These are phyloP conservation scores for Parambassis ranga DNA, from an alignment of 2,797 vertebrate genomes.

Conservation along the genomic window DNA sequence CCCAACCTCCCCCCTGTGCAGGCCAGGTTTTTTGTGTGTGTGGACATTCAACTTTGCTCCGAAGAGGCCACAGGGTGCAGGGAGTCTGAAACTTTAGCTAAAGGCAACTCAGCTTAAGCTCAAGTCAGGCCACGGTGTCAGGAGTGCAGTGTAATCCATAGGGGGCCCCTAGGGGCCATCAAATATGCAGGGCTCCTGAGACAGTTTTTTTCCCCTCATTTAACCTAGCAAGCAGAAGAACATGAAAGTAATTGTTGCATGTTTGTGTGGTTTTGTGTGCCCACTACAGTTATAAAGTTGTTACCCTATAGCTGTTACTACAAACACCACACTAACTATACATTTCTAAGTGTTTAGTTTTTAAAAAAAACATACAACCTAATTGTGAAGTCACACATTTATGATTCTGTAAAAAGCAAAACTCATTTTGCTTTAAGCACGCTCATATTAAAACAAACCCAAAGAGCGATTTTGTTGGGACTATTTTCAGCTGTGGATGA, in stretches of 20 bases:
- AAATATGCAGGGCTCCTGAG: slow-evolving; percentile 52
- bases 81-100: slow-evolving; percentile 72
- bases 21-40: slow-evolving; percentile 25
- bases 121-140: slow-evolving; percentile 59
- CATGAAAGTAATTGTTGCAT: background rate
- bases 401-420: no score
- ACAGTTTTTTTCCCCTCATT: slow-evolving; percentile 1
- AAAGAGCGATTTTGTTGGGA: no score
- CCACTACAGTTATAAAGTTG: background rate
- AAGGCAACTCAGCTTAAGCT: slow-evolving; percentile 55
- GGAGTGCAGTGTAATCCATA: slow-evolving; percentile 64
- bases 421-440: no score
- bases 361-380: no score
- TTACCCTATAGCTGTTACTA: no score
- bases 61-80: slow-evolving; percentile 53
- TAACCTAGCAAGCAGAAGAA: background rate
- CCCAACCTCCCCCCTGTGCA: slow-evolving; percentile 43
- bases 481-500: no score
- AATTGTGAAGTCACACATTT: no score
- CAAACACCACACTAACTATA: no score
- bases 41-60: slow-evolving; percentile 53
- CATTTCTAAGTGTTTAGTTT: no score
- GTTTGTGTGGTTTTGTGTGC: background rate
- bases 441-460: no score
- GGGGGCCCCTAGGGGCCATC: slow-evolving; percentile 55